Evolutionary conservation across 2,797 vertebrate species (phyloP), one percentile per base, ranked within the genome.

Genomic region (Acanthurus leucopareius): DNA sequence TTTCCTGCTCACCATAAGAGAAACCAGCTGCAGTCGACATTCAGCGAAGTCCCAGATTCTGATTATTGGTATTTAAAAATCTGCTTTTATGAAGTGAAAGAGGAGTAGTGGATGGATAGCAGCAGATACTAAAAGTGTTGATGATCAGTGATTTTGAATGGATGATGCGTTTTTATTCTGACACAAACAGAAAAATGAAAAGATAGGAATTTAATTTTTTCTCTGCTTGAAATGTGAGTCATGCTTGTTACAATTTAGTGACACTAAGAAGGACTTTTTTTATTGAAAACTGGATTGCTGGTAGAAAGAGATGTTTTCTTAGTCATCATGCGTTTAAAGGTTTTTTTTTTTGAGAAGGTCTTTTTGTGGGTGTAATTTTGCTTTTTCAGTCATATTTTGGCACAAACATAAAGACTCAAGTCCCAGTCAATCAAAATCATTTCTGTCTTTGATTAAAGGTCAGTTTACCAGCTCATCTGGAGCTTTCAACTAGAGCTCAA

Each of bases 1-100:
- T 84, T 90, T 89, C 86, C 80, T 87, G 20, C 76, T 80, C 53
- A 60, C 60, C 20, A 51, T 71, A 54, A 88, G 71, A 79, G 84
- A 86, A 81, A 73, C 68, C 83, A 90, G 82, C 87, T 91, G 84
- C 78, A 73, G 40, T 56, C 60, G 62, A 60, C 68, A 75, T 72
- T 87, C 70, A 81, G 6, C 54, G 25, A 75, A 49, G 48, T 69
- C 79, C 84, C 48, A 77, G 75, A 42, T 49, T 82, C 58, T 74
- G 59, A 76, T 83, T 64, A 63, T 73, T 72, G 42, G 15, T 42
- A 56, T 88, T 88, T 77, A 59, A 73, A 80, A 69, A 77, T 75
- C 44, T 52, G 40, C 57, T 84, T 83, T 88, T 63, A 82, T 72
- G 60, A 78, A 74, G 72, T 73, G 54, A 72, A 72, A 79, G 57